Evolutionary conservation across 2,113 vertebrate species (phyloP).

Genomic region (Numenius arquata): DNA sequence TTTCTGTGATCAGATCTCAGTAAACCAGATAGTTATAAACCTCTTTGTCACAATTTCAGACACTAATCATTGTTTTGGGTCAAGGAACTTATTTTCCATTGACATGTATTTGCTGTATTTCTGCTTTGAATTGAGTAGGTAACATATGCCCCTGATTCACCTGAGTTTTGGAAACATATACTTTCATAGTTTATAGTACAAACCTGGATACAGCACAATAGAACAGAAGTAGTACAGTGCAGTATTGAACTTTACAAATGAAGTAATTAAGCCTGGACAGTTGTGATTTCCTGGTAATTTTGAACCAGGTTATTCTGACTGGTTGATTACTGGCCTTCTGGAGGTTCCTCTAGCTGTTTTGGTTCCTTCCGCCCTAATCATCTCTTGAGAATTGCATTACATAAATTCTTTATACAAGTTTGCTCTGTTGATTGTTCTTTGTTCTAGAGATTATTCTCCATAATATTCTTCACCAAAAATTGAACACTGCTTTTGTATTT

Average conservation of each 20-base stretch:
- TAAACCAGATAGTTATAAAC: background rate
- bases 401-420: background rate
- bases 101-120: background rate
- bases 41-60: background rate
- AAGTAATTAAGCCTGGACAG: background rate
- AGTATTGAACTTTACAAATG: background rate
- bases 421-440: background rate
- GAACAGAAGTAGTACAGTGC: background rate
- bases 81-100: background rate
- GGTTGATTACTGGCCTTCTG: background rate
- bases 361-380: background rate
- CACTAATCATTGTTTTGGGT: background rate
- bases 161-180: background rate
- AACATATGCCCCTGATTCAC: background rate
- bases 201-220: background rate
- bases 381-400: background rate
- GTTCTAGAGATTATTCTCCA: background rate
- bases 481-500: background rate
- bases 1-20: background rate
- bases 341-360: background rate
- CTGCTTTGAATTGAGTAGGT: background rate
- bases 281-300: background rate
- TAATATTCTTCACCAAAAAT: background rate
- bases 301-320: background rate
- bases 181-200: background rate